Evolutionary conservation across 2,888 invertebrate genomes (phyloP).

Genomic region (Thelaira solivaga): DNA sequence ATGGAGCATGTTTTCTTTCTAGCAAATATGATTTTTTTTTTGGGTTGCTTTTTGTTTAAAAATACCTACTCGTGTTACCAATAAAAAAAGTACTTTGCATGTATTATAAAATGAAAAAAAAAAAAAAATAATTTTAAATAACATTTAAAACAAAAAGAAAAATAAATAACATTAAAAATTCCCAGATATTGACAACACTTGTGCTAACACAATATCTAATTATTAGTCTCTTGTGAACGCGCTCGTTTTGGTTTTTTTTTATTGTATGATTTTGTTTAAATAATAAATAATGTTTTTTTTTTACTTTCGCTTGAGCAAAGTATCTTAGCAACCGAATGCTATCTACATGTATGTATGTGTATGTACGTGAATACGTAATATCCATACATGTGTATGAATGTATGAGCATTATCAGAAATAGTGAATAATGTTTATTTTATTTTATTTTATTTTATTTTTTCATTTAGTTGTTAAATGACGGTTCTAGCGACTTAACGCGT

Average conservation of each 20-base stretch:
- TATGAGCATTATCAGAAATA: slow-evolving; percentile 24
- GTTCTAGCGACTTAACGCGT: slow-evolving; percentile 69
- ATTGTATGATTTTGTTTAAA: slow-evolving; percentile 46
- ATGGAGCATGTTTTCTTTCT: too few relatives aligned
- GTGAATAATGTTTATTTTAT: slow-evolving; percentile 49
- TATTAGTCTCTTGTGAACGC: not conserved
- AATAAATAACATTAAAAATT: not conserved
- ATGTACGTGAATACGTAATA: too few relatives aligned
- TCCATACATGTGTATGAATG: too few relatives aligned
- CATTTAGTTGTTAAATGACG: slow-evolving; percentile 74
- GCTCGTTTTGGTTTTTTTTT: slow-evolving; percentile 27
- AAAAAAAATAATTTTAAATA: too few relatives aligned
- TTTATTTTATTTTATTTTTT: too few relatives aligned
- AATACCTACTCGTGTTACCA: too few relatives aligned
- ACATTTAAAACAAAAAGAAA: not conserved
- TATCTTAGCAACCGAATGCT: slow-evolving; percentile 29
- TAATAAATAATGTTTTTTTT: slow-evolving; percentile 35
- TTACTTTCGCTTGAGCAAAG: slow-evolving; percentile 42
- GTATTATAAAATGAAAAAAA: too few relatives aligned
- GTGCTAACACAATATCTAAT: slow-evolving; percentile 14
- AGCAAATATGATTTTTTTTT: too few relatives aligned
- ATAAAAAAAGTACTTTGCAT: too few relatives aligned
- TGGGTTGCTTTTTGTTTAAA: too few relatives aligned
- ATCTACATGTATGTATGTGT: too few relatives aligned
- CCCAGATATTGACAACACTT: not conserved